Conservation (phyloP, 2,113 vertebrate genomes). For the Cranoglanis bouderius region DNA sequence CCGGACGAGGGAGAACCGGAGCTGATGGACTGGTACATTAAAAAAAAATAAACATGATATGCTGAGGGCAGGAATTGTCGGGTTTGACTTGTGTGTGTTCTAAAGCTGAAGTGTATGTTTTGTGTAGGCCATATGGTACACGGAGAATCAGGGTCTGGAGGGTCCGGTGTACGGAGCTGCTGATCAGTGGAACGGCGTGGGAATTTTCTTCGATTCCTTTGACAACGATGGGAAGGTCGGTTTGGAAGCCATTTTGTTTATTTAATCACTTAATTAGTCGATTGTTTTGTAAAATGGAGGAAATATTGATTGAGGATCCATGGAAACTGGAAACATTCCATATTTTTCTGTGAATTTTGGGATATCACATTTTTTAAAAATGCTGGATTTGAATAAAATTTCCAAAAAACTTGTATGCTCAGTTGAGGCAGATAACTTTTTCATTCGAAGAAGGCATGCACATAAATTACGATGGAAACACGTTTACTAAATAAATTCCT, state of each 20-base stretch:
- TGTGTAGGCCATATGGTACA: slow-evolving; percentile 90
- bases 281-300: not conserved
- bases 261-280: not conserved
- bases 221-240: slow-evolving; percentile 97
- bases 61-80: not conserved
- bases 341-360: no score
- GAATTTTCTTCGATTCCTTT: slow-evolving; percentile 97
- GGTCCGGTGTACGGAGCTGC: slow-evolving; percentile 92
- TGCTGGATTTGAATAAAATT: no score
- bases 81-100: not conserved
- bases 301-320: no score
- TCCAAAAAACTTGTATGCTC: no score
- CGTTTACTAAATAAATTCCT: no score
- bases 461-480: no score
- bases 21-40: slow-evolving; percentile 90
- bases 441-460: no score
- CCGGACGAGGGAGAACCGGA: slow-evolving; percentile 90
- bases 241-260: not conserved
- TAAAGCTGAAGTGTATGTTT: slow-evolving; percentile 31
- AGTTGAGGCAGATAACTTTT: no score
- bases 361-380: no score
- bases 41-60: not conserved
- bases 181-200: slow-evolving; percentile 91
- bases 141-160: slow-evolving; percentile 83
- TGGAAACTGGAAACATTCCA: no score